A percentile compares a stretch with the other conserved stretches of the same genome.
Conservation (phyloP, 1,140 invertebrate genomes). For the Leptopilina clavipes region DNA sequence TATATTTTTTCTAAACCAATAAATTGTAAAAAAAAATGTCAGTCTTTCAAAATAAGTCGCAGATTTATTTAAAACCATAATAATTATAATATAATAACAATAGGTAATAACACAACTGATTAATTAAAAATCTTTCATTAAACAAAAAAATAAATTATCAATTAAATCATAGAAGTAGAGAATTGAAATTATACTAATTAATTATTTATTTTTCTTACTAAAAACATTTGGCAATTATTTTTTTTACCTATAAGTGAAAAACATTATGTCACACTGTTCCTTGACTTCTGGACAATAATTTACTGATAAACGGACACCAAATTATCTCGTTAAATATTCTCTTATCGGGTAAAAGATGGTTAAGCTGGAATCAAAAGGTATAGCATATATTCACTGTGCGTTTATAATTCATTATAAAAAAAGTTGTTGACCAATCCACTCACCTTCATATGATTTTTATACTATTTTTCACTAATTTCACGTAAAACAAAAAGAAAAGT, state of each 20-base stretch:
- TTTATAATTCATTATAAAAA: constrained; percentile 7
- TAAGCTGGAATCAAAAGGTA: neutral
- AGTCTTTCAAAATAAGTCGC: no score
- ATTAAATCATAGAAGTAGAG: no score
- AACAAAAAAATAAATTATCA: no score
- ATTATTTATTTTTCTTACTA: no score
- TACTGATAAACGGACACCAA: neutral
- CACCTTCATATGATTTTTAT: neutral
- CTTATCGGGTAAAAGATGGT: neutral
- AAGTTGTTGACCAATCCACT: neutral
- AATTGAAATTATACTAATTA: no score
- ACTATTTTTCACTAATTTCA: neutral
- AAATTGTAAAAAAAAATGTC: no score
- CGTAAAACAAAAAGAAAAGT: neutral
- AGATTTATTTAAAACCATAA: no score
- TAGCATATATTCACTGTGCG: neutral
- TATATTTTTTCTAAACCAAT: no score
- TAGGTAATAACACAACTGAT: no score
- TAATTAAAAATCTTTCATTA: no score
- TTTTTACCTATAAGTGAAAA: neutral
- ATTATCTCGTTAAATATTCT: constrained; percentile 8
- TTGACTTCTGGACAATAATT: constrained; percentile 6
- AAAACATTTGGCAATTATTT: no score
- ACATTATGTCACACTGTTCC: constrained; percentile 1
- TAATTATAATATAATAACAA: no score